Evolutionary conservation across 1,140 invertebrate genomes (phyloP).

Genomic region (Heliconius hermathena): DNA sequence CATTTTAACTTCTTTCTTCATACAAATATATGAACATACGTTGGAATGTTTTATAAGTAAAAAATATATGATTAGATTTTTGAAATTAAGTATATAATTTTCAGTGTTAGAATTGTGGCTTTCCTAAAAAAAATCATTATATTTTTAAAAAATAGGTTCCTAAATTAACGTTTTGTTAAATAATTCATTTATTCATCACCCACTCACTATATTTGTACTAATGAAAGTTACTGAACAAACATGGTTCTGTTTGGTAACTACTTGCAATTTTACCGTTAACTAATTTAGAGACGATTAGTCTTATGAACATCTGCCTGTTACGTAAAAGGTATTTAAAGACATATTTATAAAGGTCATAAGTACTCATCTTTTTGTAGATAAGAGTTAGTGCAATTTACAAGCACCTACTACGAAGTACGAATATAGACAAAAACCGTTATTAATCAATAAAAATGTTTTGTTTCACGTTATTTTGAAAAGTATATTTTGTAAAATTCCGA

Average conservation of each 20-base stretch:
- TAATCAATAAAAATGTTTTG: not conserved
- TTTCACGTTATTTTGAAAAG: not conserved
- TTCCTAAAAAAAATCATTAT: not conserved
- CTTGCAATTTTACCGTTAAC: slow-evolving; percentile 12
- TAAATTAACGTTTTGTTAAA: not conserved
- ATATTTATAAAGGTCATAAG: slow-evolving; percentile 1
- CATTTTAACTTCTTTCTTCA: not conserved
- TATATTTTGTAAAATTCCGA: slow-evolving; percentile 38
- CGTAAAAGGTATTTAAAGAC: slow-evolving; percentile 4
- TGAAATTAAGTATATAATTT: not conserved
- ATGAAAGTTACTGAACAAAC: not conserved
- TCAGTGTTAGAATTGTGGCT: not conserved
- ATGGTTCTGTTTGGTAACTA: not conserved
- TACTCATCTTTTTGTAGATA: not conserved
- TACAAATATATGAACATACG: not conserved
- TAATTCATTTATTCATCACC: not conserved
- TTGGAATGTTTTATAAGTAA: not conserved
- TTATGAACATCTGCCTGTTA: slow-evolving; percentile 1
- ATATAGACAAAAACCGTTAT: not conserved
- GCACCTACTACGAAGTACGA: not conserved
- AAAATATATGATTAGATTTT: too few species aligned
- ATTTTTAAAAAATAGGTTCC: not conserved
- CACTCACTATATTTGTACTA: not conserved
- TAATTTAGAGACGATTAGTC: not conserved
- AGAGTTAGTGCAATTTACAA: not conserved